Base-by-base conservation (phyloP, 2,888 invertebrate genomes). In the Melanchra persicariae region DNA sequence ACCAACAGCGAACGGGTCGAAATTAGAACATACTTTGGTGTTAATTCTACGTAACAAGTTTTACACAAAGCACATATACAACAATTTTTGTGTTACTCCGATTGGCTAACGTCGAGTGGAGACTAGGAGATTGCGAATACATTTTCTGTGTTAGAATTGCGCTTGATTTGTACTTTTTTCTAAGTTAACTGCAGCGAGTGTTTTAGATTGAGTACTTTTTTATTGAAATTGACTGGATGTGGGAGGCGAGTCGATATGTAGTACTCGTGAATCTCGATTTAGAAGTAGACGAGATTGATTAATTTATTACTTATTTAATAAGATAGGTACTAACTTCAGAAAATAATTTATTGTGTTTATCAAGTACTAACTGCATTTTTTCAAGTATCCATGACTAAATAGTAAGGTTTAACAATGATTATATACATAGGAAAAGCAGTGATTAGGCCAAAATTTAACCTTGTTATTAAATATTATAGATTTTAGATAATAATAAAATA, bases 1-100 rank as follows among this genome's bases (percentile, higher is more conserved):
- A 82, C 82, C 84, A 89, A 83, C 61, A 79, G 87, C 83, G 86
- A 88, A 88, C 86, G 82, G 85, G 85, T 89, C 87, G 88, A 88
- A 92, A 92, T 92, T 91, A 92, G 91, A 91, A 90, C 89, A 90
- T 91, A 92, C 89, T 93, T 92, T 92, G 90, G 89, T 85, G 88
- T 88, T 87, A 90, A 91, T 89, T 91, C 89, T 87, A 74, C 87
- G 87, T 88, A 90, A 89, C 91, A 86, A 91, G 89, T 88, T 88
- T 87, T 88, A 43, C 22, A 69, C 57, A 73, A 70, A 77, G 63
- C 65, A 54, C 54, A 74, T 77, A 79, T 55, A 60, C 66, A 70
- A 49, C 62, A 69, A 64, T 70, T 79, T 71, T 85, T 59, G 66
- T 71, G 40, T 76, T 78, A 3, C 1, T 47, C 26, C 52, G 34